phyloP scores from a whole-genome alignment of 2,113 vertebrate genomes.

The Nannobrachium achirus region DNA sequence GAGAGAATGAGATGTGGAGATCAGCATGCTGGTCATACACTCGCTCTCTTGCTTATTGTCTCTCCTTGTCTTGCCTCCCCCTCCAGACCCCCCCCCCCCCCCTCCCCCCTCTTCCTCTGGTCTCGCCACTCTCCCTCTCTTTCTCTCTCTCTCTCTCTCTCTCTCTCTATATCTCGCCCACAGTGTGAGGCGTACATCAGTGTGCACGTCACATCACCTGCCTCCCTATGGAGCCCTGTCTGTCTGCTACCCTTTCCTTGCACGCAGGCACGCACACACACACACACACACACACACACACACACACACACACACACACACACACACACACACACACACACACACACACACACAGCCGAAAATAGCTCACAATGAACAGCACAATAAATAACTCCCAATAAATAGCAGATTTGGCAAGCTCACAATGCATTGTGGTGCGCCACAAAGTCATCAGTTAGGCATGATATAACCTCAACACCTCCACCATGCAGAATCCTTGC shows the following conservation, averaged over 20 bases:
- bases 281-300: neutral
- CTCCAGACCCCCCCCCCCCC: no score
- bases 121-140: no score
- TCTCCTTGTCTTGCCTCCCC: neutral
- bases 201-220: conserved; percentile 30
- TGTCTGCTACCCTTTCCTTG: conserved; percentile 16
- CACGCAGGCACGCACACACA: conserved; percentile 1
- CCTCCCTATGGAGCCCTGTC: conserved; percentile 27
- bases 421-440: no score
- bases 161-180: conserved; percentile 4
- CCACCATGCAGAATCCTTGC: no score
- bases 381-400: no score
- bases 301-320: conserved; percentile 4
- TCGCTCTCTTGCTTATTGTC: neutral
- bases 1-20: neutral
- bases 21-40: conserved; percentile 24
- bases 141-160: neutral
- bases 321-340: neutral
- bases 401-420: no score
- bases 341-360: no score
- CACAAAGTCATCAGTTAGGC: no score
- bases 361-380: no score
- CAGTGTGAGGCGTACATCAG: conserved; percentile 30
- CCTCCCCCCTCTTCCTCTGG: no score
- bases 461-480: no score